phyloP scores from a whole-genome alignment of 2,888 invertebrate species.

The Cistogaster globosa region DNA sequence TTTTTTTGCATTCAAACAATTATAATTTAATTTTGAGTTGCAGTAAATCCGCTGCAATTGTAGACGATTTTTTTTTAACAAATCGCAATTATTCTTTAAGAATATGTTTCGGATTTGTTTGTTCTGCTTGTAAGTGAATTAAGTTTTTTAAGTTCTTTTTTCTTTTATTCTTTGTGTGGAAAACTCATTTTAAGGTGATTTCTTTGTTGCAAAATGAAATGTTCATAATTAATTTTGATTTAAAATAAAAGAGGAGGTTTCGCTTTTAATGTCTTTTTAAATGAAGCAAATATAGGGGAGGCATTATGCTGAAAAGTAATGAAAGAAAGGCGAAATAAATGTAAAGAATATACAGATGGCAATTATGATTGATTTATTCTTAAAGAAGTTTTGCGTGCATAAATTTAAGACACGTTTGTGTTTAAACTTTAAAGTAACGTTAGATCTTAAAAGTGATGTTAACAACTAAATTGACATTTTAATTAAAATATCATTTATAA shows the following conservation, averaged over 20 bases:
- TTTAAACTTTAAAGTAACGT: no score
- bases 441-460: neutral
- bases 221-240: conserved; percentile 44
- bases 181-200: conserved; percentile 21
- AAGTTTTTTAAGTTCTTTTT: conserved; percentile 25
- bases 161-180: neutral
- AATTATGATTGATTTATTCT: conserved; percentile 50
- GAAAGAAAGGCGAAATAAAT: conserved; percentile 9
- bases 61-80: neutral
- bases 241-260: conserved; percentile 43
- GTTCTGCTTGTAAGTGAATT: neutral
- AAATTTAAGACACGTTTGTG: neutral
- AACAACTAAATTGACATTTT: neutral
- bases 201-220: conserved; percentile 4
- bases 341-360: neutral
- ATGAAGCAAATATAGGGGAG: conserved; percentile 42
- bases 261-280: conserved; percentile 66
- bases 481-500: neutral
- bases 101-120: neutral
- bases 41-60: conserved; percentile 13
- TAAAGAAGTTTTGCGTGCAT: conserved; percentile 8
- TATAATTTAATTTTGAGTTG: conserved; percentile 50
- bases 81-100: conserved; percentile 30
- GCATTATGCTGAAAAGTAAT: conserved; percentile 21
- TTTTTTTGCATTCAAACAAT: conserved; percentile 37